Evolutionary conservation across 2,888 invertebrate species (phyloP), one percentile per base, ranked within the genome.

Genomic region (Chesias legatella): DNA sequence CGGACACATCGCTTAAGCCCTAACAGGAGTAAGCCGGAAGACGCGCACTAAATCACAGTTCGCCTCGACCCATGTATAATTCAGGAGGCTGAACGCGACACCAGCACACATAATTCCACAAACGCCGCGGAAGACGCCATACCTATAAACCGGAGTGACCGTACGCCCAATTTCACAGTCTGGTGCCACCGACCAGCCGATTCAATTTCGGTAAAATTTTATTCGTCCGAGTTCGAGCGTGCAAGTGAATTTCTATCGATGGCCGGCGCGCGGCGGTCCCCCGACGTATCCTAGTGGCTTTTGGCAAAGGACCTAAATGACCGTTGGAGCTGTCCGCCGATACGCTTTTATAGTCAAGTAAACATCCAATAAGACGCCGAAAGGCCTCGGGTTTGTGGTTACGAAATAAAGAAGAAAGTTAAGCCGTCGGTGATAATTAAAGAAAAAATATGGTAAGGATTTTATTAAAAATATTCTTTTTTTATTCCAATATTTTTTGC

Each of bases 131-230:
- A 77, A 80, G 81, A 79, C 71, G 71, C 76, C 66, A 17, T 20
- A 26, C 27, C 63, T 59, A 62, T 63, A 64, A 65, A 57, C 65
- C 63, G 54, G 17, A 66, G 65, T 79, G 73, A 79, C 78, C 80
- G 74, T 66, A 60, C 72, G 44, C 72, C 78, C 85, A 85, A 88
- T 88, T 85, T 84, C 77, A 78, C 81, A 84, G 81, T 80, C 84
- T 78, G 67, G 73, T 73, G 79, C 67, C 67, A 58, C 57, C 69
- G 60, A 61, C 67, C 72, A 76, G 75, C 75, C 81, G 81, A 88
- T 83, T 88, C 86, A 86, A 88, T 88, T 86, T 82, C 73, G 79
- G 70, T 71, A 70, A 83, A 85, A 84, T 88, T 88, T 85, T 84
- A 85, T 84, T 83, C 79, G 75, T 51, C 67, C 69, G 75, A 74